These are phyloP conservation scores for Menidia beryllina DNA, from an alignment of 2,113 vertebrate genomes.

Conservation along the genomic window DNA sequence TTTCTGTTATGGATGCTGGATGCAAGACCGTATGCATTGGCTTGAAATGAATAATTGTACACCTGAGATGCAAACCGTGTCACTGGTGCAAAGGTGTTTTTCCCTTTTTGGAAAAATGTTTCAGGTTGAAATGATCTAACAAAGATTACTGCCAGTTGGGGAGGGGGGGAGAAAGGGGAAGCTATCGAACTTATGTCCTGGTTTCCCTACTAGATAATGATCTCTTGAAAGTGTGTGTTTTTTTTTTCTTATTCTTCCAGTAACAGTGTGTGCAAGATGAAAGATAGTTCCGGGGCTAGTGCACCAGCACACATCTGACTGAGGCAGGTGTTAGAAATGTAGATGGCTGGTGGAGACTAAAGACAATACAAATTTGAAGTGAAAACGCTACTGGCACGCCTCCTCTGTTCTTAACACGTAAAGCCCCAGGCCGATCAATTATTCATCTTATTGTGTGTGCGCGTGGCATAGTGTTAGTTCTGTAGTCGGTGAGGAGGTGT, in stretches of 20 bases:
- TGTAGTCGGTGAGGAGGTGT: conserved; percentile 85
- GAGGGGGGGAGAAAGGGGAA: conserved; percentile 62
- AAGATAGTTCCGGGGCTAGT: conserved; percentile 86
- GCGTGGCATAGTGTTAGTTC: conserved; percentile 79
- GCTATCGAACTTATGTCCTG: conserved; percentile 82
- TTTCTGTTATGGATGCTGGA: background rate
- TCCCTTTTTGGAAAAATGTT: conserved; percentile 59
- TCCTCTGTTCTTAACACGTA: conserved; percentile 86
- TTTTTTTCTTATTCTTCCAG: conserved; percentile 72
- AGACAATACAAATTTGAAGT: conserved; percentile 99
- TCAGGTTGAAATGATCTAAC: conserved; percentile 76
- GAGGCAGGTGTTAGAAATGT: conserved; percentile 98
- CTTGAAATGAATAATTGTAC: conserved; percentile 27
- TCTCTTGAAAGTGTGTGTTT: conserved; percentile 85
- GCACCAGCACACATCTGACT: conserved; percentile 86
- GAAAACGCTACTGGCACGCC: conserved; percentile 93
- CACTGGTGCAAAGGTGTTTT: conserved; percentile 29
- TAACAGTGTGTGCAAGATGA: conserved; percentile 87
- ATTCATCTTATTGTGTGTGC: conserved; percentile 92
- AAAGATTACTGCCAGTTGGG: conserved; percentile 75
- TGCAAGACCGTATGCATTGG: conserved; percentile 18
- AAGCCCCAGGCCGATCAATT: conserved; percentile 91
- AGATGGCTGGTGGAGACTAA: conserved; percentile 96
- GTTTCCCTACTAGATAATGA: conserved; percentile 85
- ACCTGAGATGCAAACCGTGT: conserved; percentile 37